Conservation (phyloP, 2,113 vertebrate species). For the Axis porcinus region DNA sequence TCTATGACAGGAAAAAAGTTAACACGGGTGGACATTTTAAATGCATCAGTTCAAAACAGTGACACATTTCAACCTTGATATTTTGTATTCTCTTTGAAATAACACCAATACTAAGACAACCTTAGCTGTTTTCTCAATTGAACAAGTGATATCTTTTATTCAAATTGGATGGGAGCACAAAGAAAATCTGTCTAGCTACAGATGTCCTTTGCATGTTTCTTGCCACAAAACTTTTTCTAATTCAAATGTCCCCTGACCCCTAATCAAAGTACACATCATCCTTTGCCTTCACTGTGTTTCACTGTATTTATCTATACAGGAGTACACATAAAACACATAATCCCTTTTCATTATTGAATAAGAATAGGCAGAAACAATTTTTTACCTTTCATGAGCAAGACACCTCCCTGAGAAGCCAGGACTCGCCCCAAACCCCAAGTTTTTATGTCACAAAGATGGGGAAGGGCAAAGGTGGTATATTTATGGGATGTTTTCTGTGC, state of each 20-base stretch:
- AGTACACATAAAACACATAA: background rate
- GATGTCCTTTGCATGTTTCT: background rate
- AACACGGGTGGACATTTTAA: slow-evolving; percentile 49
- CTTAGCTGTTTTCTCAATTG: background rate
- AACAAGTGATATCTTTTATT: background rate
- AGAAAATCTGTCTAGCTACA: background rate
- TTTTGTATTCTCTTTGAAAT: slow-evolving; percentile 26
- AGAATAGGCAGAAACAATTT: background rate
- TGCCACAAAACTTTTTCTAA: background rate
- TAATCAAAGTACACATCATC: background rate
- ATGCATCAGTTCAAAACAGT: slow-evolving; percentile 4
- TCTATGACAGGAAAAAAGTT: slow-evolving; percentile 66
- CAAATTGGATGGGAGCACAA: background rate
- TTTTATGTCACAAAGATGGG: background rate
- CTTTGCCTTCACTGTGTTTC: background rate
- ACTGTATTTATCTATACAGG: background rate
- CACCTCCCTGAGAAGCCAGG: background rate
- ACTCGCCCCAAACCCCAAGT: background rate
- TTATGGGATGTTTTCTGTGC: background rate
- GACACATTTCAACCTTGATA: slow-evolving; percentile 9
- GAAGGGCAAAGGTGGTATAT: background rate
- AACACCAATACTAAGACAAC: background rate
- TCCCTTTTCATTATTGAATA: background rate
- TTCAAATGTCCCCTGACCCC: background rate
- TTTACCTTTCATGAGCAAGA: background rate